Evolutionary conservation across 2,797 vertebrate genomes (phyloP), one percentile per base, ranked within the genome.

Genomic region (Cynodonichthys magdalenae): DNA sequence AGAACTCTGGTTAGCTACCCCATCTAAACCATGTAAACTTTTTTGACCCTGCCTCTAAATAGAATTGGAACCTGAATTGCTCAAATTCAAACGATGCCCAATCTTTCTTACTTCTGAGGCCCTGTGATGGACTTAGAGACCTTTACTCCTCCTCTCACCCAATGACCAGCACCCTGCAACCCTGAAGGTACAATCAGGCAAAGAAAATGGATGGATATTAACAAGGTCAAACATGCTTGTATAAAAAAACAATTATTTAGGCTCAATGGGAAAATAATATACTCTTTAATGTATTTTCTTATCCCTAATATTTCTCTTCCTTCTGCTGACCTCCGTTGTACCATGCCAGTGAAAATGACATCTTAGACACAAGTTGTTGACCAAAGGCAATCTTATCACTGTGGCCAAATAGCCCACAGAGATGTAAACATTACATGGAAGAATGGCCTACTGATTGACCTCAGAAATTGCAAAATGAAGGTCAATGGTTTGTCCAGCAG

Each of bases 391-490:
- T 87, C 81, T 81, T 62, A 71, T 80, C 70, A 83, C 86, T 89
- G 85, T 88, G 82, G 63, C 76, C 75, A 87, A 91, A 92, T 84
- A 80, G 87, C 74, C 89, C 87, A 77, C 78, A 82, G 86, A 90
- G 82, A 90, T 89, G 90, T 92, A 90, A 90, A 91, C 90, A 92
- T 89, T 87, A 85, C 85, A 87, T 84, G 77, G 87, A 87, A 91
- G 90, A 92, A 92, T 88, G 77, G 89, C 75, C 82, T 64, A 62
- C 87, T 87, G 90, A 92, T 92, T 79, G 69, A 83, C 84, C 85
- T 81, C 72, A 62, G 78, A 91, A 89, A 92, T 91, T 92, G 84
- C 87, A 89, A 90, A 88, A 77, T 71, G 82, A 91, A 92, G 89
- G 90, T 92, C 87, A 90, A 82, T 85, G 83, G 75, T 86, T 85